Base-by-base conservation (phyloP, 2,888 invertebrate species). In the Chouioia cunea region DNA sequence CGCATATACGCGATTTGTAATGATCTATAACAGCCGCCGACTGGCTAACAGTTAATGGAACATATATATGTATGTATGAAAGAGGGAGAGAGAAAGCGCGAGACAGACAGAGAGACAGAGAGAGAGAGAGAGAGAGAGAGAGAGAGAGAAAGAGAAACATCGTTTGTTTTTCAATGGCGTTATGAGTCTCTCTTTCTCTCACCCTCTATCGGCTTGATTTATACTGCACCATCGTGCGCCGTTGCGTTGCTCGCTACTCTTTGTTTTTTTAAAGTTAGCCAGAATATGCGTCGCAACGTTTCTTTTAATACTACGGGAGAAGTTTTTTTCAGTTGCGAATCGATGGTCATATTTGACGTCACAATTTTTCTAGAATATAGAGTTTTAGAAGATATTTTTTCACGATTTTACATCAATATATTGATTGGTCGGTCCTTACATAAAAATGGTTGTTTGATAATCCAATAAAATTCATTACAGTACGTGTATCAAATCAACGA, bases 41-140 rank as follows among this genome's bases (percentile, higher is more conserved):
- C 47, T 47, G 58, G 20, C 47, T 44, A 58, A 58, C 44, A 46
- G 46, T 44, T 46, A 58, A 58, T 58, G 58, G 58, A 58, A 58
- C 23, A 16, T 58, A 43, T 43, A 36, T 56, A 36, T 16, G 16
- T 53, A 15, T 23, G 20, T 50, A n/a, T n/a, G 20, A 20, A 16
- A 36, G 36, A 36, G 36, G 1, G 6, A 3, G 36, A 8, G 36
- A 8, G 36, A 3, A 1, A 36, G 36, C 1, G 27, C 1, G 36
- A 36, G 36, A 36, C 10, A 36, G 20, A 20, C 6, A n/a, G 57
- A n/a, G n/a, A n/a, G n/a, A n/a, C 43, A 43, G n/a, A n/a, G 20
- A 20, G 36, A 36, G 36, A 36, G 36, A 8, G 6, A 3, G 36
- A 8, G 36, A 8, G 36, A 3, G 4, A 36, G 36, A 10, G 27